These are phyloP conservation scores for Cavia aperea DNA, from an alignment of 2,113 vertebrate genomes.

Conservation along the genomic window DNA sequence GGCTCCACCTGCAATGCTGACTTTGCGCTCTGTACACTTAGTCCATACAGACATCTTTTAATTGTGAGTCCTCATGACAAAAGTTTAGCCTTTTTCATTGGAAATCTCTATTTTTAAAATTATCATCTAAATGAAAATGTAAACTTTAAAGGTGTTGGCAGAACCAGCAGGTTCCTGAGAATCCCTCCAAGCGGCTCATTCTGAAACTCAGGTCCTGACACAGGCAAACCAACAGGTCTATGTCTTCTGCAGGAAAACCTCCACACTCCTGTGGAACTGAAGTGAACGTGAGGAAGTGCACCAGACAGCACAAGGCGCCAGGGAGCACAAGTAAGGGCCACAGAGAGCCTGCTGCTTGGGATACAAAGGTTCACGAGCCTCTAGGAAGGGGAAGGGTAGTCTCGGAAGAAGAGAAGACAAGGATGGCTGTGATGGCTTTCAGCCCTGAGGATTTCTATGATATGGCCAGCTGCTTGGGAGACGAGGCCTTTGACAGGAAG, in stretches of 20 bases:
- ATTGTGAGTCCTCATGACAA: background rate
- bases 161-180: background rate
- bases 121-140: background rate
- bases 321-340: background rate
- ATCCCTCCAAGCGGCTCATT: background rate
- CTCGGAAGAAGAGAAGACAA: background rate
- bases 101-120: background rate
- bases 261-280: background rate
- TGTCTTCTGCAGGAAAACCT: background rate
- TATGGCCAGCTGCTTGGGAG: background rate
- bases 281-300: background rate
- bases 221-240: background rate
- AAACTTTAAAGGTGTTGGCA: background rate
- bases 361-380: background rate
- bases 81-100: conserved; percentile 8
- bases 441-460: background rate
- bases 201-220: conserved; percentile 6
- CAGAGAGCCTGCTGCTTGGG: background rate
- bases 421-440: fast-evolving
- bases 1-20: background rate
- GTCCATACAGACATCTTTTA: background rate
- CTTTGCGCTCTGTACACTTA: background rate
- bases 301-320: fast-evolving
- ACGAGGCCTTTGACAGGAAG: background rate
- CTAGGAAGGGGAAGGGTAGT: no score